These are phyloP conservation scores for Alitta virens DNA, from an alignment of 2,888 invertebrate genomes.

Conservation along the genomic window DNA sequence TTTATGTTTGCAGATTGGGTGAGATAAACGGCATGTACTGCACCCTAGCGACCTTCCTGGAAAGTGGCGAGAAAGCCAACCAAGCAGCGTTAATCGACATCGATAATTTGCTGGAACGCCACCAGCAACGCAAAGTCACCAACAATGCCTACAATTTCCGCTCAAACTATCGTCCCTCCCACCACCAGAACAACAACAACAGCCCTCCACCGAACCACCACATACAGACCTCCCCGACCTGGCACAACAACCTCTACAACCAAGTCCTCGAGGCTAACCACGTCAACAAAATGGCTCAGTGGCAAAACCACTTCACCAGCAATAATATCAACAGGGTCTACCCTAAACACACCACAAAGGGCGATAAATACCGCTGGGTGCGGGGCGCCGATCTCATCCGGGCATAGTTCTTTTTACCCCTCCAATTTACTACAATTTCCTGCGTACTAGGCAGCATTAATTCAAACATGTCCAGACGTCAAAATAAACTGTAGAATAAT, in stretches of 20 bases:
- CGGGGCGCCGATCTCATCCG: conserved; percentile 18
- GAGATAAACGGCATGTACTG: conserved; percentile 42
- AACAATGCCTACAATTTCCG: neutral
- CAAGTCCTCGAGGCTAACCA: no score
- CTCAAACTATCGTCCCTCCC: no score
- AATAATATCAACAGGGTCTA: neutral
- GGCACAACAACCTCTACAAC: no score
- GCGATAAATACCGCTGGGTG: conserved; percentile 18
- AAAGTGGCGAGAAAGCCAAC: neutral
- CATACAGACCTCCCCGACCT: no score
- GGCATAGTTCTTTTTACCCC: conserved; percentile 4
- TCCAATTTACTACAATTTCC: neutral
- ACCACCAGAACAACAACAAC: no score
- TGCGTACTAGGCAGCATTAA: neutral
- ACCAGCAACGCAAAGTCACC: conserved; percentile 2
- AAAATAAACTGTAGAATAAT: no score
- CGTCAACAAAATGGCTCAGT: no score
- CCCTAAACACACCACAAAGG: neutral
- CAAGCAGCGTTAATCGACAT: neutral
- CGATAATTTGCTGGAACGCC: neutral
- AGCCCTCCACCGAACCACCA: no score
- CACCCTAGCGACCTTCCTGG: conserved; percentile 28
- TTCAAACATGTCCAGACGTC: no score
- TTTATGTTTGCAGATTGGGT: conserved; percentile 38
- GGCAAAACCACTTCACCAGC: no score